Base-by-base conservation (phyloP, 2,797 vertebrate species). In the Nothura maculosa region DNA sequence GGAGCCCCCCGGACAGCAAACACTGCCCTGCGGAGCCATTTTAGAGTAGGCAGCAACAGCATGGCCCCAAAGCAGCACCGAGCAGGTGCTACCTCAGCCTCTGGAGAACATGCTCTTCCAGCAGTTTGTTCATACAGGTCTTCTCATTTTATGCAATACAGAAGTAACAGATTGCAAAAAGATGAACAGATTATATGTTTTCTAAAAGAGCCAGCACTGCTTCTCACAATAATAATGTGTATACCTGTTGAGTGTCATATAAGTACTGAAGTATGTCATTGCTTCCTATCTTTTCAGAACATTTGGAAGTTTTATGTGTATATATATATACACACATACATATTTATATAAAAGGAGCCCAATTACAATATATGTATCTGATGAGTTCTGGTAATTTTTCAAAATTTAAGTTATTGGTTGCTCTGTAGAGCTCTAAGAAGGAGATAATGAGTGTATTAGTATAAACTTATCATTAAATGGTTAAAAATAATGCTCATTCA, bases 61-160 rank as follows among this genome's bases (percentile, higher is more conserved):
- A 21, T 0, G 3, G 12, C 52, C 43, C 21, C 0, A 1, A 57
- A 70, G 52, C 61, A 54, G 57, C 77, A 45, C 25, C 10, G 36
- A 57, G n/a, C 5, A 27, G 12, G 25, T 60, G 55, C 52, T 67
- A 22, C 36, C 21, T 45, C 7, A 82, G 48, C 8, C 13, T 38
- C 34, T 21, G 9, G n/a, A 60, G 28, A 55, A 7, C 52, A 16
- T 43, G 21, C 12, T 47, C 9, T 28, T 62, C 36, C 57, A 21
- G 38, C 19, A 47, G 45, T 85, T 68, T 50, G 9, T 82, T 43
- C 18, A 8, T 34, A 19, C 8, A 42, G 17, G 18, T 36, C 21
- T 21, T 75, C 40, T 22, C 64, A 6, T 80, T 89, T 80, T 75
- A 6, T 0, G 10, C 32, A 78, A 45, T 36, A 27, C 32, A 32